Evolutionary conservation across 2,888 invertebrate genomes (phyloP).

Genomic region (Oxytorus armatus): DNA sequence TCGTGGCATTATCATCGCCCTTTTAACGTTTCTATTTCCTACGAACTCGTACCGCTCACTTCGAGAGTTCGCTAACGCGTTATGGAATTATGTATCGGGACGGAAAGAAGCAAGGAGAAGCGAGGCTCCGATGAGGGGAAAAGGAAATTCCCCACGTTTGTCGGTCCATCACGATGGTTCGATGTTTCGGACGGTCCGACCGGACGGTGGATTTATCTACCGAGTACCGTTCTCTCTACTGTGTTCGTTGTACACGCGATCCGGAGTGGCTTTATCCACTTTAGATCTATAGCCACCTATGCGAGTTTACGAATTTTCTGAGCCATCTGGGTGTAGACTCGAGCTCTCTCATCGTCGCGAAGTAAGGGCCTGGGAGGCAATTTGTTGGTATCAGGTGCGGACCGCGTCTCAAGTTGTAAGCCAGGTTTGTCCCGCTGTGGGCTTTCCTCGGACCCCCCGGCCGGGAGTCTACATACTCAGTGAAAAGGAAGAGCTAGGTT

Average conservation of each 20-base stretch:
- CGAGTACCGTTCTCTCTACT: neutral
- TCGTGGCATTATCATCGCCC: constrained; percentile 80
- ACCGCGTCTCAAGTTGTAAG: constrained; percentile 83
- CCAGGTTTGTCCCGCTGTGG: constrained; percentile 77
- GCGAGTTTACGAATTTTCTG: constrained; percentile 61
- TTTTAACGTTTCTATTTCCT: constrained; percentile 72
- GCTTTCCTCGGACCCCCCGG: constrained; percentile 47
- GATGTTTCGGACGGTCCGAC: neutral
- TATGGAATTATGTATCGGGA: neutral
- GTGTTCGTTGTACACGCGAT: constrained; percentile 16
- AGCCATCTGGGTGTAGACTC: constrained; percentile 38
- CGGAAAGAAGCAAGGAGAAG: neutral
- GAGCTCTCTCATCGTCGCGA: constrained; percentile 52
- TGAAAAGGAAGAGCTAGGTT: constrained; percentile 63
- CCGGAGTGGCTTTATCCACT: constrained; percentile 29
- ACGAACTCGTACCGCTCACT: neutral
- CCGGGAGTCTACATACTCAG: constrained; percentile 35
- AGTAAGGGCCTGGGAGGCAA: constrained; percentile 73
- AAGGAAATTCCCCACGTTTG: neutral
- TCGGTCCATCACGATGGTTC: constrained; percentile 35
- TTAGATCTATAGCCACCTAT: constrained; percentile 11
- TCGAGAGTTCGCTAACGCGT: constrained; percentile 10
- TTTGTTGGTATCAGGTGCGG: constrained; percentile 84
- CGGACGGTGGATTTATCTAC: neutral
- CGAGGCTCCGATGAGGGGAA: neutral